phyloP scores from a whole-genome alignment of 2,113 vertebrate genomes.

The Eretmochelys imbricata region DNA sequence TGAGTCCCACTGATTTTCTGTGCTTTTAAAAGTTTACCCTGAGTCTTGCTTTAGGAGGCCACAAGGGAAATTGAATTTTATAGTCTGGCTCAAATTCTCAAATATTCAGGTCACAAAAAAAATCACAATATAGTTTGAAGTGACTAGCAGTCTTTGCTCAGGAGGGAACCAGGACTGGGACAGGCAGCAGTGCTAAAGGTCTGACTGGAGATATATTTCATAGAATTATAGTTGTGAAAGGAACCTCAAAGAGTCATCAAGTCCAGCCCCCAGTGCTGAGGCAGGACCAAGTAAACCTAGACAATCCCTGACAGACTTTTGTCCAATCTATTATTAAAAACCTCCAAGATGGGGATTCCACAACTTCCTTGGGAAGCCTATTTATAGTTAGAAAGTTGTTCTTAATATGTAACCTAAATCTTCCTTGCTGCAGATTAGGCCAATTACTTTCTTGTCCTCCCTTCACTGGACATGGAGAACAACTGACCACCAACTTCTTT shows the following conservation, averaged over 20 bases:
- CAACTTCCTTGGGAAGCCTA: too few relatives aligned
- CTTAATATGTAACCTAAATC: too few relatives aligned
- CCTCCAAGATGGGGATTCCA: too few relatives aligned
- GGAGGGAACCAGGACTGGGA: neutral
- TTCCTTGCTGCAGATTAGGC: neutral
- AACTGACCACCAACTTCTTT: neutral
- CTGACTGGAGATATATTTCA: neutral
- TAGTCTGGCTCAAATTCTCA: neutral
- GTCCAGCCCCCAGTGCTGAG: too few relatives aligned
- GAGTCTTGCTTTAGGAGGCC: neutral
- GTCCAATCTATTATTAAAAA: too few relatives aligned
- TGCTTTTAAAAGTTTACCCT: neutral
- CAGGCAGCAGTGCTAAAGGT: neutral
- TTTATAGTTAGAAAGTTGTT: neutral
- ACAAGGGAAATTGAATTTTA: neutral
- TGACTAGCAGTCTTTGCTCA: neutral
- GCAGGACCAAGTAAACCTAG: too few relatives aligned
- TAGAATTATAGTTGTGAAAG: too few relatives aligned
- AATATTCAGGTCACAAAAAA: fast-evolving
- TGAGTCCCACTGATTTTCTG: neutral
- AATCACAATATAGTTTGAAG: neutral
- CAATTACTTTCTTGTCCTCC: too few relatives aligned
- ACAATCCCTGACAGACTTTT: too few relatives aligned
- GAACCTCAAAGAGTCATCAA: too few relatives aligned
- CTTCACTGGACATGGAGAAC: neutral